Evolutionary conservation across 2,888 invertebrate genomes (phyloP).

Genomic region (Adelognathus sp.): DNA sequence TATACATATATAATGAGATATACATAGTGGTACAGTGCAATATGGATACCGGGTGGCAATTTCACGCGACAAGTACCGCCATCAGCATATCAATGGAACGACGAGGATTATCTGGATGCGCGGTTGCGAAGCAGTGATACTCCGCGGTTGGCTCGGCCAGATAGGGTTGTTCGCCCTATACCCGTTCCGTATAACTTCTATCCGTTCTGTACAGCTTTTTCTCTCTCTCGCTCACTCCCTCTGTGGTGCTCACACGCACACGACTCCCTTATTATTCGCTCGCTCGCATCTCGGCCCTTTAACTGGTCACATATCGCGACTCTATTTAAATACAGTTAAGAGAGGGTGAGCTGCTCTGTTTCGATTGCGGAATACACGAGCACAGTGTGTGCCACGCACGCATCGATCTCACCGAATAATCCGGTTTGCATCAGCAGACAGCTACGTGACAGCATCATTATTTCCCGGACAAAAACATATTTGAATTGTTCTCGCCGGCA

Average conservation of each 20-base stretch:
- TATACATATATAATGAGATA: neutral
- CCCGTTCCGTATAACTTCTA: constrained; percentile 32
- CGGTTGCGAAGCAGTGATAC: constrained; percentile 74
- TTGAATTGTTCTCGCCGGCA: neutral
- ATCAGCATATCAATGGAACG: constrained; percentile 81
- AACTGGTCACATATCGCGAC: neutral
- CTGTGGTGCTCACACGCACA: constrained; percentile 42
- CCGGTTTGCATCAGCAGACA: constrained; percentile 38
- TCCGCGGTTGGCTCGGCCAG: constrained; percentile 79
- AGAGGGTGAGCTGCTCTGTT: constrained; percentile 6
- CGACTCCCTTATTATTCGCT: constrained; percentile 49
- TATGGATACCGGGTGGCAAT: constrained; percentile 79
- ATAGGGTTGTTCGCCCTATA: constrained; percentile 76
- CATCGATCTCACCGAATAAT: constrained; percentile 44
- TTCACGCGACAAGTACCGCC: constrained; percentile 81
- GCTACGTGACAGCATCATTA: constrained; percentile 55
- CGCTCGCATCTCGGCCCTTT: constrained; percentile 39
- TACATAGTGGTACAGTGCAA: constrained; percentile 62
- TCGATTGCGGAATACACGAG: constrained; percentile 23
- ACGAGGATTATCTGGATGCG: constrained; percentile 78
- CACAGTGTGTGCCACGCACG: neutral
- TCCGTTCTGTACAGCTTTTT: constrained; percentile 10
- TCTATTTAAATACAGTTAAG: constrained; percentile 43
- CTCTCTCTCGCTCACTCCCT: neutral
- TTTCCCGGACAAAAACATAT: constrained; percentile 20